phyloP scores from a whole-genome alignment of 2,113 vertebrate genomes.

The Chrysemys picta region DNA sequence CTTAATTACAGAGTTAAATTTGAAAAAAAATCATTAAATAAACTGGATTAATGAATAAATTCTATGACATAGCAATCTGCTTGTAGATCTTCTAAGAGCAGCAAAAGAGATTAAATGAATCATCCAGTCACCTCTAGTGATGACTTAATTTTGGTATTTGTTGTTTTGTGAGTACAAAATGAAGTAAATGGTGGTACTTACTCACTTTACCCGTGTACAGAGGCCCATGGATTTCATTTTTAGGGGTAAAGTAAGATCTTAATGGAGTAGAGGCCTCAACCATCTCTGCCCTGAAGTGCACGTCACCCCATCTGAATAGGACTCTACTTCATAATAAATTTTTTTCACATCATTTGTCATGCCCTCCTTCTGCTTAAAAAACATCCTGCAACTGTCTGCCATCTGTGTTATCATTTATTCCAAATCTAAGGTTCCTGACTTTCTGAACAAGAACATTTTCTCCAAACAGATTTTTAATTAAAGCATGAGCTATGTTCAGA shows the following conservation, averaged over 20 bases:
- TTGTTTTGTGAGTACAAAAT: neutral
- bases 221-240: too few relatives aligned
- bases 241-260: too few relatives aligned
- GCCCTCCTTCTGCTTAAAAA: neutral
- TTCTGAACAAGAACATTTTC: neutral
- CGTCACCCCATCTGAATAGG: too few relatives aligned
- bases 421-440: neutral
- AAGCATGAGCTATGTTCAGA: neutral
- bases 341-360: neutral
- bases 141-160: neutral
- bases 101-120: slow-evolving; percentile 9
- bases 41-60: neutral
- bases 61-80: neutral
- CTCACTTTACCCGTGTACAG: too few relatives aligned
- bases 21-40: neutral
- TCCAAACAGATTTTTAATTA: neutral
- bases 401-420: neutral
- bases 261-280: too few relatives aligned
- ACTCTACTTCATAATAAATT: neutral
- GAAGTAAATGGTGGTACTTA: neutral
- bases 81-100: neutral
- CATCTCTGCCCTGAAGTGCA: too few relatives aligned
- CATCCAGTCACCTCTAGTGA: neutral
- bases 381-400: neutral
- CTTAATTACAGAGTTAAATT: neutral